A percentile compares a stretch with the other conserved stretches of the same genome.
phyloP scores from a whole-genome alignment of 2,113 vertebrate species.

The Ophthalmotilapia sp. region DNA sequence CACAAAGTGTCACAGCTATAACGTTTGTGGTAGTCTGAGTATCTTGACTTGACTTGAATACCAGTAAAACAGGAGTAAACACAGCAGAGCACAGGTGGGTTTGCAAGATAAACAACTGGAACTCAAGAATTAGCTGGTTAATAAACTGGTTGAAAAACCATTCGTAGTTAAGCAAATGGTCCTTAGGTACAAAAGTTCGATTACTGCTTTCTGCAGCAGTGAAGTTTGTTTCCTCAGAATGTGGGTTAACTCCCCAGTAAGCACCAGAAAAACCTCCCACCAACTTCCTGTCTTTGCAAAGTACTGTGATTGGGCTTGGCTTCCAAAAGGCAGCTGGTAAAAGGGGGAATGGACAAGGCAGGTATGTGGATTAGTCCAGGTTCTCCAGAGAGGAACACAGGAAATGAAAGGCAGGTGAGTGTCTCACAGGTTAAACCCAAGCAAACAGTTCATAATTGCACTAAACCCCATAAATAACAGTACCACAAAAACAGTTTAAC shows the following conservation, averaged over 20 bases:
- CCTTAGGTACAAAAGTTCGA: fast-evolving
- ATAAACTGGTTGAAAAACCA: neutral
- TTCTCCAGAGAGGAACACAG: neutral
- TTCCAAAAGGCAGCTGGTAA: neutral
- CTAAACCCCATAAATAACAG: neutral
- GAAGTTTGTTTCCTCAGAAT: neutral
- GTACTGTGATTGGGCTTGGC: neutral
- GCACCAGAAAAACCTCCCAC: neutral
- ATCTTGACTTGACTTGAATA: neutral
- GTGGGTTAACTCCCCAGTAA: fast-evolving
- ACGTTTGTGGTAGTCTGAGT: neutral
- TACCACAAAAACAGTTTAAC: neutral
- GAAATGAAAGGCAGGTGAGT: neutral
- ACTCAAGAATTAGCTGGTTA: neutral
- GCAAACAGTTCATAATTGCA: neutral
- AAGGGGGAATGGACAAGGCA: neutral
- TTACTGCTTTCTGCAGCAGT: neutral
- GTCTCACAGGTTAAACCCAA: neutral
- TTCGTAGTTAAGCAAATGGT: fast-evolving
- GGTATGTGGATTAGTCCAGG: fast-evolving
- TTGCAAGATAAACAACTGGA: neutral
- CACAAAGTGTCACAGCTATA: neutral
- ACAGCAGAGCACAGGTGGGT: neutral
- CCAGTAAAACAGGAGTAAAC: neutral
- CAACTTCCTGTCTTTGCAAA: neutral